These are phyloP conservation scores for Anhinga rufa DNA, from an alignment of 2,113 vertebrate genomes.

Conservation along the genomic window DNA sequence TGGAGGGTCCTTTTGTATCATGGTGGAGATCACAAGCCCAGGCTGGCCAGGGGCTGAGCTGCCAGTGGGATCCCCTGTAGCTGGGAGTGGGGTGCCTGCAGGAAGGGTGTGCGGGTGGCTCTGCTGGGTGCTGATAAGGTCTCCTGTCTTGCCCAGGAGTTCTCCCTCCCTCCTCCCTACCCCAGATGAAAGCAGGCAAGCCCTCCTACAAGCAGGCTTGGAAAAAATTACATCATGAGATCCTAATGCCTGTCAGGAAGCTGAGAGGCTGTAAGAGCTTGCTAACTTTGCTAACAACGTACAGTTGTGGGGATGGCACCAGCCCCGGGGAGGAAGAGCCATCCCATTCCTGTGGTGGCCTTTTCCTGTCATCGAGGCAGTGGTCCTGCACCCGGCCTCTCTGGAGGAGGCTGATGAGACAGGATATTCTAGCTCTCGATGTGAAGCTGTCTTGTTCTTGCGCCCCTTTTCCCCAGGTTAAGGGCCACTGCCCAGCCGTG, in stretches of 20 bases:
- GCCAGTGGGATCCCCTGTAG: neutral
- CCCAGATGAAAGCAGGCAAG: constrained; percentile 18
- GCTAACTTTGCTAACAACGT: neutral
- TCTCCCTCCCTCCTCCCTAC: neutral
- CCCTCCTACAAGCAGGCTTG: neutral
- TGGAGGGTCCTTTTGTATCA: neutral
- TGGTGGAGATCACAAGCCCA: neutral
- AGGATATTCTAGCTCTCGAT: neutral
- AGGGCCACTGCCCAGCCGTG: neutral
- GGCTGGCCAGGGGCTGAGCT: neutral
- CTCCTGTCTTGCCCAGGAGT: neutral
- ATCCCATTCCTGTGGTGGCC: neutral
- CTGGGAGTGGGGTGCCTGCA: neutral
- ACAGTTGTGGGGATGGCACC: neutral
- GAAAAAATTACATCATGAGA: constrained; percentile 49
- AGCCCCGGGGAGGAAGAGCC: neutral
- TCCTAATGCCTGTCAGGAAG: constrained; percentile 39
- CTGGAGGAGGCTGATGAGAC: neutral
- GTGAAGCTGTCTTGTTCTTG: neutral
- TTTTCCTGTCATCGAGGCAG: neutral
- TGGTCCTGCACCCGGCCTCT: neutral
- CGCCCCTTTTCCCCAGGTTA: neutral
- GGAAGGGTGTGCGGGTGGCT: accelerated
- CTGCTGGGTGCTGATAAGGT: neutral
- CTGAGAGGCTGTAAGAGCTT: neutral